Conservation (phyloP, 2,797 vertebrate species). For the Anniella stebbinsi region DNA sequence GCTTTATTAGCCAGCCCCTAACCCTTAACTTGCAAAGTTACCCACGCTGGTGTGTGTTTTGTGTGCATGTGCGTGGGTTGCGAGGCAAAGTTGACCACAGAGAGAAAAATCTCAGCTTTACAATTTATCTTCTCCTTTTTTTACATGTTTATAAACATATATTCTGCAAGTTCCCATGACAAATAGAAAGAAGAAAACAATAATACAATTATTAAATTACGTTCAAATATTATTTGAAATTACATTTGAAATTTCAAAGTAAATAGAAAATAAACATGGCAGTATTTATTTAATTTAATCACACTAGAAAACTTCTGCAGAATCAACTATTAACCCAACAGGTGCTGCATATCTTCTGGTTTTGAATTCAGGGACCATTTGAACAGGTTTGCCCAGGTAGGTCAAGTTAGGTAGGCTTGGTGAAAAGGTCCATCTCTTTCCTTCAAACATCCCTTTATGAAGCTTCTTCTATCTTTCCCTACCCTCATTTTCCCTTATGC, state of each 20-base stretch:
- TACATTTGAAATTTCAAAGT: too few species aligned
- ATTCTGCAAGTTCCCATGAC: neutral
- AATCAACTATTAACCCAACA: neutral
- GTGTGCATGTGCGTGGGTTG: neutral
- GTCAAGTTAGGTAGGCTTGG: neutral
- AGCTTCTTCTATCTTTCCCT: neutral
- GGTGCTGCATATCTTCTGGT: neutral
- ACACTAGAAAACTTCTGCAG: neutral
- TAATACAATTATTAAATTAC: too few species aligned
- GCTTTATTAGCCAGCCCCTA: conserved; percentile 57
- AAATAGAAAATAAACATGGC: neutral
- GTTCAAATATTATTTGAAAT: too few species aligned
- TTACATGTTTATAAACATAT: too few species aligned
- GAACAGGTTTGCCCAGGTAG: neutral
- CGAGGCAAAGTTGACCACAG: neutral
- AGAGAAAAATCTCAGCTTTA: neutral
- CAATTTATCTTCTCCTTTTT: neutral
- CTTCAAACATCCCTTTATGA: neutral
- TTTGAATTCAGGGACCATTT: neutral
- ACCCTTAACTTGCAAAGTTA: conserved; percentile 37
- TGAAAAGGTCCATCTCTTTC: neutral
- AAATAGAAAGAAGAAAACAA: neutral
- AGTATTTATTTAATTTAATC: too few species aligned
- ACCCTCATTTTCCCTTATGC: neutral
- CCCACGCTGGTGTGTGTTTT: neutral